Evolutionary conservation across 35 echinoderm and acorn worm species (phyloP), one percentile per base, ranked within the genome.

Genomic region (Diadema setosum): DNA sequence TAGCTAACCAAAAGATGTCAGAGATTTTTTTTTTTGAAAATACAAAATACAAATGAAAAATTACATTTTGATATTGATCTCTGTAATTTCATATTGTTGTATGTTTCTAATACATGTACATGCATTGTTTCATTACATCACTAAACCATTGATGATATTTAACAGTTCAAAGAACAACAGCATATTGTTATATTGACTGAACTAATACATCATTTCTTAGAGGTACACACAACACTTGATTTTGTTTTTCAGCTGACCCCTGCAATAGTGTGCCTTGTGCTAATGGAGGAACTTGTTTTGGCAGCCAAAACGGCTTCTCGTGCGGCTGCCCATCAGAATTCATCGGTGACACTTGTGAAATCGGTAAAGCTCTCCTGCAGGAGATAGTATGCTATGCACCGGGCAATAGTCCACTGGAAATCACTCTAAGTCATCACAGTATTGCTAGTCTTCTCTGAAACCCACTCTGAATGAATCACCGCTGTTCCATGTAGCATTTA

Each of bases 211-310:
- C 21, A 2, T 67, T 32, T 12, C 18, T 11, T 67, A 15, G 1
- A 67, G 30, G 4, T 8, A 5, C 29, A 26, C 25, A 67, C 63
- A 67, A 67, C n/a, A 33, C 63, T 12, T 33, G 30, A 30, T 16
- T 11, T 33, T 67, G 17, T 30, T 8, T 33, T 67, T 24, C 58
- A 92, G 90, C 12, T 18, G 74, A 92, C 52, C 69, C 82, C 3
- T 92, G 90, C 63, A 23, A 75, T 16, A 81, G 58, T 24, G 42
- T 34, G n/a, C 90, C 90, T n/a, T 91, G 90, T 42, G 45, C 36
- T 41, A 91, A 86, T 41, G 60, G 65, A 16, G 83, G 42, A 2
- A 42, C 34, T 1, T 86, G 65, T 27, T 85, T 21, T 30, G 70
- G 63, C 15, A 63, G 82, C 18, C 46, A 48, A 8, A 24, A 27